Evolutionary conservation across 2,888 invertebrate genomes (phyloP).

Genomic region (Norana najaformis): DNA sequence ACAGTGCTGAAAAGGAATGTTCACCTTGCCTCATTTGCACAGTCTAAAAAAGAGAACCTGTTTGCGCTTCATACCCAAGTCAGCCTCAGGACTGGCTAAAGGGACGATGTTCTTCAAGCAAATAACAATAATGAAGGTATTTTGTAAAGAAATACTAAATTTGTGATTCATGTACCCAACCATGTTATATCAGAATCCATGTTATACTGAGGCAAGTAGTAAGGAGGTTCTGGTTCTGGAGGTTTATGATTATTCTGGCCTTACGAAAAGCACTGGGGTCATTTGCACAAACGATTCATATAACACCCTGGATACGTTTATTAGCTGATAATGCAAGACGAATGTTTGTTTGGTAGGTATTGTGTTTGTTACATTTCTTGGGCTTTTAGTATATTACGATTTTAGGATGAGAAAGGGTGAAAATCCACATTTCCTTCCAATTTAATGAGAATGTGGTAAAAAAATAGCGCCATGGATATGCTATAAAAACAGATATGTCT

Average conservation of each 20-base stretch:
- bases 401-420: too few species aligned
- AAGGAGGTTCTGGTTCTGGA: too few species aligned
- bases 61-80: background rate
- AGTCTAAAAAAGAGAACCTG: background rate
- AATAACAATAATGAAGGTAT: too few species aligned
- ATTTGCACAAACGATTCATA: background rate
- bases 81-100: background rate
- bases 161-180: too few species aligned
- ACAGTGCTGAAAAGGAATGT: background rate
- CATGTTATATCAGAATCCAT: too few species aligned
- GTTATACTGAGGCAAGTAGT: too few species aligned
- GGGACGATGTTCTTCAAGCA: background rate
- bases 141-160: too few species aligned
- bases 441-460: too few species aligned
- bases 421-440: too few species aligned
- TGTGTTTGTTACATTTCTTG: background rate
- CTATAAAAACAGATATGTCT: too few species aligned
- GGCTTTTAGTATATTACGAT: background rate
- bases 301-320: background rate
- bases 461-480: too few species aligned
- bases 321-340: background rate
- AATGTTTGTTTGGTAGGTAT: background rate
- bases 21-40: background rate
- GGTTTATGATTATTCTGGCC: background rate
- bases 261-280: background rate